A percentile compares a stretch with the other conserved stretches of the same genome.
These are phyloP conservation scores for Ypsolopha scabrella DNA, from an alignment of 2,888 invertebrate genomes.

Conservation along the genomic window DNA sequence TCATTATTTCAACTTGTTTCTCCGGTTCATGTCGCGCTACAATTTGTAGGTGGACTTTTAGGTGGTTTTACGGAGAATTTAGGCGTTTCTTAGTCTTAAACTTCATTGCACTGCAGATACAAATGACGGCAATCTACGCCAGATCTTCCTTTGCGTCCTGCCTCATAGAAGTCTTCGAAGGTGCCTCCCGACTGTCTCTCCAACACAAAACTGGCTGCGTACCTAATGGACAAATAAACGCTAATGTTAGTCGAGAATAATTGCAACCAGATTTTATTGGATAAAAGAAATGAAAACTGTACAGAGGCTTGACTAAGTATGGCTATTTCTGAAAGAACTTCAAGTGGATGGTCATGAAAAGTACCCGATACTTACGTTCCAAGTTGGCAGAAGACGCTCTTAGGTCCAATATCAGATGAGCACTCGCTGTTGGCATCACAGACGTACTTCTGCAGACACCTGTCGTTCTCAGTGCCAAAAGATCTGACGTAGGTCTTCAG, in stretches of 20 bases:
- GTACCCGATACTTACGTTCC: constrained; percentile 81
- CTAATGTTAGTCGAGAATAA: no score
- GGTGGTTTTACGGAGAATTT: constrained; percentile 15
- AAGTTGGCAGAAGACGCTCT: constrained; percentile 91
- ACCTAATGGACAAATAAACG: constrained; percentile 59
- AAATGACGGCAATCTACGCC: constrained; percentile 88
- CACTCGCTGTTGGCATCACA: constrained; percentile 93
- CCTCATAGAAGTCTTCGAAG: constrained; percentile 86
- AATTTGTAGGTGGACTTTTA: constrained; percentile 11
- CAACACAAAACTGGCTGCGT: constrained; percentile 87
- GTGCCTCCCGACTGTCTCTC: constrained; percentile 80
- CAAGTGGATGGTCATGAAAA: no score
- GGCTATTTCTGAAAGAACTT: no score
- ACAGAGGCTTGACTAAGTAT: no score
- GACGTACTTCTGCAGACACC: constrained; percentile 88
- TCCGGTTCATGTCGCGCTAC: constrained; percentile 2
- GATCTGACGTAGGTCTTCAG: constrained; percentile 90
- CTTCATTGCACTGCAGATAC: constrained; percentile 90
- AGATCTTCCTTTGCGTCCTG: constrained; percentile 86
- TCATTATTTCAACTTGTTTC: neutral
- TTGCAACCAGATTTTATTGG: no score
- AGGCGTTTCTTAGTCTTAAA: constrained; percentile 53
- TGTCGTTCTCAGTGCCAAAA: constrained; percentile 80
- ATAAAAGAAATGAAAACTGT: no score
- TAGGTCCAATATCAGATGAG: constrained; percentile 81